Evolutionary conservation across 2,113 vertebrate genomes (phyloP).

Genomic region (Tricholaema leucomelas): DNA sequence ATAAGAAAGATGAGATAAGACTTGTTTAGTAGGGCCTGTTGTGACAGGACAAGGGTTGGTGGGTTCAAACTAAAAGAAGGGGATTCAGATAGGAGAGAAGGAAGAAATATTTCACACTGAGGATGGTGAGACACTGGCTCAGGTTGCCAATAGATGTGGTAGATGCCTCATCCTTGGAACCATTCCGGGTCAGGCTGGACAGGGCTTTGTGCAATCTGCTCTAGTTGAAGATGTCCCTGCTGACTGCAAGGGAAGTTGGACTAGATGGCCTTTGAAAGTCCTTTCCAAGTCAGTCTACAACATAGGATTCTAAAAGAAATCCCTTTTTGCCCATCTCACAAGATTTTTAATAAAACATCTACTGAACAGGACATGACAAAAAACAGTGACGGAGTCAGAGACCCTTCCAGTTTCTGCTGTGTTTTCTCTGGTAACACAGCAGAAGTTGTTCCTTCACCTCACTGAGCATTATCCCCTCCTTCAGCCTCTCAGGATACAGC

Average conservation of each 20-base stretch:
- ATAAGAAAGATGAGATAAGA: background rate
- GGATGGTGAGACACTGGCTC: accelerated
- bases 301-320: background rate
- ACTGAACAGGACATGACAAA: background rate
- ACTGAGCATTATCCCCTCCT: background rate
- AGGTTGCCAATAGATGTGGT: too few relatives aligned
- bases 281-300: background rate
- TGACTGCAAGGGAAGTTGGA: accelerated
- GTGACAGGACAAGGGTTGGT: background rate
- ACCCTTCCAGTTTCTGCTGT: background rate
- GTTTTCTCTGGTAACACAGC: background rate
- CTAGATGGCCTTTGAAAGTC: background rate
- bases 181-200: background rate
- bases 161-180: too few relatives aligned
- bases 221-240: too few relatives aligned
- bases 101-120: accelerated
- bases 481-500: background rate
- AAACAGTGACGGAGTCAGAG: background rate
- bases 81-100: background rate
- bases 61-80: background rate
- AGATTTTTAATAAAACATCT: background rate
- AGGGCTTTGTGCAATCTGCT: background rate
- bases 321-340: background rate
- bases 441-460: background rate
- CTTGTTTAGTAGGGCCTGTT: background rate